Conservation (phyloP, 2,113 vertebrate genomes). For the Micromys minutus region DNA sequence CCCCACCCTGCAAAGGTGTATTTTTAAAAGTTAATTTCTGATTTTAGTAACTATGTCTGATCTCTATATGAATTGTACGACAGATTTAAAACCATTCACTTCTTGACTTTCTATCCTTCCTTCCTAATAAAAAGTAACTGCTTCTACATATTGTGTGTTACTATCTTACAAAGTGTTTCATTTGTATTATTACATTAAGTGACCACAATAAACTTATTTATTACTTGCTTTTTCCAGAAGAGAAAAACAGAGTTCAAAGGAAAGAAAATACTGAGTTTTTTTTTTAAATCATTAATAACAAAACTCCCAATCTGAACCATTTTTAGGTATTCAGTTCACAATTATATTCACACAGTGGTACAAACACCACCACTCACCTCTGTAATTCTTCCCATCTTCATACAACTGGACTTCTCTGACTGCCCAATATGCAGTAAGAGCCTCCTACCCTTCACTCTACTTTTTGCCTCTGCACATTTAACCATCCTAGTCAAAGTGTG, state of each 20-base stretch:
- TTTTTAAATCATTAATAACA: neutral
- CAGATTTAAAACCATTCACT: constrained; percentile 26
- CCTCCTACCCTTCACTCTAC: neutral
- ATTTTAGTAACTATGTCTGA: neutral
- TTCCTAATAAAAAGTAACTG: neutral
- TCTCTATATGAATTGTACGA: neutral
- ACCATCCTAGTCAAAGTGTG: neutral
- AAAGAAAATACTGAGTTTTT: neutral
- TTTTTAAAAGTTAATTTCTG: neutral
- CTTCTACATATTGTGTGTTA: neutral
- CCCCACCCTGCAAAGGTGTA: neutral
- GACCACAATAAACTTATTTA: constrained; percentile 5
- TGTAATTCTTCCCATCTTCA: neutral
- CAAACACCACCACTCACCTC: neutral
- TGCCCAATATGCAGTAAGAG: neutral
- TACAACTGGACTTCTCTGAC: neutral
- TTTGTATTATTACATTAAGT: constrained; percentile 9
- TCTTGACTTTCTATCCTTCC: neutral
- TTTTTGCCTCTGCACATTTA: neutral
- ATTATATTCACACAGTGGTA: neutral
- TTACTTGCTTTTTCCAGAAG: neutral
- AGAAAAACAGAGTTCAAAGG: neutral
- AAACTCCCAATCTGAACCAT: neutral
- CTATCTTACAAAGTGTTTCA: neutral
- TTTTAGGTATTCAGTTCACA: neutral